These are phyloP conservation scores for Serrognathus titanus DNA, from an alignment of 2,888 invertebrate species.

Conservation along the genomic window DNA sequence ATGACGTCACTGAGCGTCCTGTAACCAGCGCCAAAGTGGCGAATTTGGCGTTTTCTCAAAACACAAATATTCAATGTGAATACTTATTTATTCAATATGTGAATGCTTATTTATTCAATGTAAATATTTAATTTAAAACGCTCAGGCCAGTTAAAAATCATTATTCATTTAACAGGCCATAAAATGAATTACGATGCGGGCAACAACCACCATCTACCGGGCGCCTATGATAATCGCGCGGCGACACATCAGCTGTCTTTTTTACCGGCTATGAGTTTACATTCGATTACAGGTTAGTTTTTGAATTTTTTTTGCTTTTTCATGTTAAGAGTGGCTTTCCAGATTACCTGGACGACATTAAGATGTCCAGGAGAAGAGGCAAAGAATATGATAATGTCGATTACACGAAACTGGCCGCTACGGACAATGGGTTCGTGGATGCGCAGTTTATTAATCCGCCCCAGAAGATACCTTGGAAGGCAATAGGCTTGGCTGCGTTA, in stretches of 20 bases:
- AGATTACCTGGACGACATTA: slow-evolving; percentile 52
- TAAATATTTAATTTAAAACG: too few relatives aligned
- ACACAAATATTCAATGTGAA: too few relatives aligned
- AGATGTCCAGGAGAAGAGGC: slow-evolving; percentile 61
- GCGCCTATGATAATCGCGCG: slow-evolving; percentile 22
- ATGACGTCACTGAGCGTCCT: too few relatives aligned
- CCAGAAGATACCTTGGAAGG: slow-evolving; percentile 79
- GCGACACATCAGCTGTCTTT: slow-evolving; percentile 29
- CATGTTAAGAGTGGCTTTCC: not conserved
- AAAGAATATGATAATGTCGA: slow-evolving; percentile 61
- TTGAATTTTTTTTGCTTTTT: not conserved
- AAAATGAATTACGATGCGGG: slow-evolving; percentile 22
- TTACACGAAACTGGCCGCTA: slow-evolving; percentile 55
- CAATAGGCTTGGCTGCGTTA: slow-evolving; percentile 71
- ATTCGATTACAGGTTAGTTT: slow-evolving; percentile 39
- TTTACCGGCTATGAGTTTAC: slow-evolving; percentile 37
- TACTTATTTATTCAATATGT: too few relatives aligned
- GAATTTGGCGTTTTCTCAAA: too few relatives aligned
- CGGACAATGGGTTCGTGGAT: slow-evolving; percentile 66
- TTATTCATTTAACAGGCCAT: too few relatives aligned
- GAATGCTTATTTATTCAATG: too few relatives aligned
- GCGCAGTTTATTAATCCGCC: slow-evolving; percentile 66
- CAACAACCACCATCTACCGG: slow-evolving; percentile 26
- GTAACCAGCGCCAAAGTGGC: too few relatives aligned
- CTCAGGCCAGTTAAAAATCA: too few relatives aligned